Evolutionary conservation across 2,888 invertebrate genomes (phyloP).

Genomic region (Tenodera sinensis): DNA sequence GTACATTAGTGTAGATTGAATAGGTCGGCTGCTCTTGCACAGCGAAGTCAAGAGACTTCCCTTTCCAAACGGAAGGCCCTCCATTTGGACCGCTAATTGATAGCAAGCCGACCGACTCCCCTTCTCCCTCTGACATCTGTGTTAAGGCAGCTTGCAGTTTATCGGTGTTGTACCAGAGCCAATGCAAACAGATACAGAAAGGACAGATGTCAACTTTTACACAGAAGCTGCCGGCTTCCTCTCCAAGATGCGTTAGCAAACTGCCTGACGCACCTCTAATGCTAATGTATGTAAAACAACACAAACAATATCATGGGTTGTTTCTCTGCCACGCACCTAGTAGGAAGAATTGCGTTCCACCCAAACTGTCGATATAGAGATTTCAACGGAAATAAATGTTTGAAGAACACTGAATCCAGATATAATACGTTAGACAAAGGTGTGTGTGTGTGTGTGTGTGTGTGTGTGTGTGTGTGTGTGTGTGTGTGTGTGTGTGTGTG

Average conservation of each 20-base stretch:
- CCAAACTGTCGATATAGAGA: too few species aligned
- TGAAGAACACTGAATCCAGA: too few species aligned
- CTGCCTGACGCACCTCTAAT: background rate
- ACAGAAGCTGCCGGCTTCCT: background rate
- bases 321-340: too few species aligned
- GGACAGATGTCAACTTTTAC: constrained; percentile 25
- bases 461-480: too few species aligned
- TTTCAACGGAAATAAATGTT: too few species aligned
- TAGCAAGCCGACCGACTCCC: background rate
- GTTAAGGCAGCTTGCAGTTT: constrained; percentile 7
- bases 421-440: too few species aligned
- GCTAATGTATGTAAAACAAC: too few species aligned
- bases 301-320: too few species aligned
- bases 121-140: constrained; percentile 25
- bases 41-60: constrained; percentile 20
- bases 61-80: constrained; percentile 5
- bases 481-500: too few species aligned
- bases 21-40: constrained; percentile 8
- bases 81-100: constrained; percentile 24
- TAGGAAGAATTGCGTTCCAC: too few species aligned
- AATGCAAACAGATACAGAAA: background rate
- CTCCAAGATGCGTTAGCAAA: background rate
- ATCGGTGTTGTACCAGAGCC: constrained; percentile 1
- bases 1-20: constrained; percentile 25
- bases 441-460: too few species aligned